Percentiles rank a stretch among this genome's conserved stretches.
Conservation (phyloP, 2,113 vertebrate genomes). For the Ahaetulla prasina region DNA sequence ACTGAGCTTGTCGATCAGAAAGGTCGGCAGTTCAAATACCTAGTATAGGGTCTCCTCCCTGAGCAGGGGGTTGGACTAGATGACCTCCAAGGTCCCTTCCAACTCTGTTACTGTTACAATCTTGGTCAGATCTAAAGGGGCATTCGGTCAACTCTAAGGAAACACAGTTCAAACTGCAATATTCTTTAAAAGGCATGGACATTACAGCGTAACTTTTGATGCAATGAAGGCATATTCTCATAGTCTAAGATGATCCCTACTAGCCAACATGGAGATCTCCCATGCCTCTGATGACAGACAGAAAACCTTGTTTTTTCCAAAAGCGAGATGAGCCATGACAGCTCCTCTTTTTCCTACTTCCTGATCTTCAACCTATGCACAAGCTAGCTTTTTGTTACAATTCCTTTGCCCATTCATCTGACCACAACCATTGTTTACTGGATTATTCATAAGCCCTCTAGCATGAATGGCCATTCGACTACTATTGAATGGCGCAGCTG, state of each 20-base stretch:
- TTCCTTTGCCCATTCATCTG: background rate
- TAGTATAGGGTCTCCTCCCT: too few species aligned
- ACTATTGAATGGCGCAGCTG: background rate
- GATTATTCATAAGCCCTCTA: background rate
- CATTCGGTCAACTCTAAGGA: background rate
- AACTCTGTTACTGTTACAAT: background rate
- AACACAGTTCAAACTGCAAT: background rate
- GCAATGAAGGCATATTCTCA: background rate
- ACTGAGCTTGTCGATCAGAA: too few species aligned
- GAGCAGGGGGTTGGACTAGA: too few species aligned
- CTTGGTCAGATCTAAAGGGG: background rate
- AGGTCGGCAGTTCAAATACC: too few species aligned
- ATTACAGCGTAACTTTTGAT: background rate
- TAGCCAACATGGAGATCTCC: background rate
- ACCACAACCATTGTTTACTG: background rate
- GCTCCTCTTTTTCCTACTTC: background rate
- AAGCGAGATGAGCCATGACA: background rate
- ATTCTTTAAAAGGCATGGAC: background rate
- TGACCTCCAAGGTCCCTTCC: too few species aligned
- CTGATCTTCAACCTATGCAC: background rate
- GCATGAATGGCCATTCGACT: background rate
- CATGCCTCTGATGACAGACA: background rate
- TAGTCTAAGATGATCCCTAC: background rate
- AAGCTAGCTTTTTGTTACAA: background rate
- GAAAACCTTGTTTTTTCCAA: background rate